A percentile compares a stretch with the other conserved stretches of the same genome.
Conservation (phyloP, 2,888 invertebrate genomes). For the Pristionchus maxplancki region DNA sequence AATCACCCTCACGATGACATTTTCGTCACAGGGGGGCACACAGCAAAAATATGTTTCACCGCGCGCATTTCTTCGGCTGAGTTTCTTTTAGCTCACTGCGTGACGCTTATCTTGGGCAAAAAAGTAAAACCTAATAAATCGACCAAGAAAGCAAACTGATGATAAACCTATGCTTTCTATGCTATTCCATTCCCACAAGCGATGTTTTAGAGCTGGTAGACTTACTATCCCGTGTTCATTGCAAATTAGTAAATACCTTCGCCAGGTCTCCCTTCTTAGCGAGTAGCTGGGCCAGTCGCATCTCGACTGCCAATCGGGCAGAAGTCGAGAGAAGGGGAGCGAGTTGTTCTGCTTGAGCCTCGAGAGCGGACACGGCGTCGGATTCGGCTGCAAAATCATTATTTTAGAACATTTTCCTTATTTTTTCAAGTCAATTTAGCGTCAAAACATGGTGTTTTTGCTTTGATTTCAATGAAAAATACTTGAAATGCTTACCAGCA, state of each 20-base stretch:
- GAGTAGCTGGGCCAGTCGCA: slow-evolving; percentile 64
- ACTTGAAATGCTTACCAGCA: slow-evolving; percentile 38
- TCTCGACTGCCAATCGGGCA: slow-evolving; percentile 64
- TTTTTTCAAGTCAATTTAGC: not conserved
- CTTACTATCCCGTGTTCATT: not conserved
- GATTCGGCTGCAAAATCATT: slow-evolving; percentile 3
- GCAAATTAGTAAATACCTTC: slow-evolving; percentile 54
- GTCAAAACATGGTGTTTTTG: not conserved
- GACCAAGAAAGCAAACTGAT: too few species aligned
- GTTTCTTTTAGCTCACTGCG: not conserved
- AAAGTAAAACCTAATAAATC: too few species aligned
- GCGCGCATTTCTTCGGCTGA: not conserved
- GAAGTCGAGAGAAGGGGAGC: slow-evolving; percentile 64
- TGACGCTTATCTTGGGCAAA: too few species aligned
- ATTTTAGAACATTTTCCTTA: not conserved
- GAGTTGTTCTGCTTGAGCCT: slow-evolving; percentile 62
- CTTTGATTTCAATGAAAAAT: not conserved
- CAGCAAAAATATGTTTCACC: not conserved
- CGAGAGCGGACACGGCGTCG: slow-evolving; percentile 56
- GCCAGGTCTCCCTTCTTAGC: slow-evolving; percentile 59
- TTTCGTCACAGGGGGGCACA: not conserved
- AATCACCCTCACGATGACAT: slow-evolving; percentile 7
- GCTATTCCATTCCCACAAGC: too few species aligned
- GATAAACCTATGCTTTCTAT: too few species aligned
- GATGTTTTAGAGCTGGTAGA: too few species aligned